Base-by-base conservation (phyloP, 30 jellyfish, hydroid and myxozoan species). In the Turritopsis dohrnii region DNA sequence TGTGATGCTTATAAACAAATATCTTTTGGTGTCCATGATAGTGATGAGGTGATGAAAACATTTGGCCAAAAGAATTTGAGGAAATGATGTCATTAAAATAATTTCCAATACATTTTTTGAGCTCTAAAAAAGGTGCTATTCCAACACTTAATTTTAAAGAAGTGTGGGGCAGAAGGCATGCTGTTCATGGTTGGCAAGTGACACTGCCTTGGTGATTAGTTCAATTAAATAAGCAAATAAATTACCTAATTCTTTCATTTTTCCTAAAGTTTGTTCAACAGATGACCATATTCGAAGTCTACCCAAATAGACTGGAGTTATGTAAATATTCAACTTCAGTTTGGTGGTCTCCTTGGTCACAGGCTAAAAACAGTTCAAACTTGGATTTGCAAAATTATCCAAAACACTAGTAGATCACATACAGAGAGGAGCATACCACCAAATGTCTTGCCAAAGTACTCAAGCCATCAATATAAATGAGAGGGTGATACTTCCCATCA, bases 231-330 rank as follows among this genome's bases (percentile, higher is more conserved):
- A 53, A 27, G 7, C 1, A 69, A 83, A 24, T 4, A 25, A 1
- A 54, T 83, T 71, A 89, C 99, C 99, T 23, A 84, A 87, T 0
- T 79, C 93, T 52, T 84, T 94, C 97, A 94, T 89, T 52, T 85
- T 79, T 23, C 18, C 83, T 69, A 94, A 52, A 52, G 97, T 83
- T 23, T 86, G 91, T 74, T 94, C 99, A 53, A 94, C 96, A 1
- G 97, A 66, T 86, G 96, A 60, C 99, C 99, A 94, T 0, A 94
- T 87, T 30, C 99, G 27, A 52, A 94, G 73, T 69, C 96, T 52
- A 20, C 99, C 99, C 54, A 94, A 41, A n/a, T 96, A 89, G 74
- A 94, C 97, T 7, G 99, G 99, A 53, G 83, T 84, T 29, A 81
- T 83, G 69, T 89, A 94, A 7, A 94, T 79, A 52, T 60, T 72